Evolutionary conservation across 2,797 vertebrate species (phyloP), one percentile per base, ranked within the genome.

Genomic region (Lithobates pipiens): DNA sequence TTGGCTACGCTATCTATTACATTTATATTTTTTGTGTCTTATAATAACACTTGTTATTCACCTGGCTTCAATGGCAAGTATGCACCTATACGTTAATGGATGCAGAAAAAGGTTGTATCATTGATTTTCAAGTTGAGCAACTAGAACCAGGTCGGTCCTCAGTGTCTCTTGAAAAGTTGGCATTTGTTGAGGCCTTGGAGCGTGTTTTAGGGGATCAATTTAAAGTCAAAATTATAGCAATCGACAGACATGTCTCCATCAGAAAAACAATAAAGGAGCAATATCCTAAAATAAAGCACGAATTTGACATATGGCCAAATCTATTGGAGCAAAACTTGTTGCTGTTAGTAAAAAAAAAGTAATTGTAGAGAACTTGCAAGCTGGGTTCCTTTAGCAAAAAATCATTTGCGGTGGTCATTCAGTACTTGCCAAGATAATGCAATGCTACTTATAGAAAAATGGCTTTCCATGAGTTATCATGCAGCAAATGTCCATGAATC

Each of bases 241-340:
- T 25, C 3, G 67, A 69, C 29, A n/a, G 67, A 21, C 21, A 69
- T 69, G 67, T 9, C 15, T 69, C 67, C 1, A 69, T 69, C 0
- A 8, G 67, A 21, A 69, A 32, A 69, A 69, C 29, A 3, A 29
- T 29, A 29, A 29, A 29, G 11, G 21, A 27, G 15, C 0, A 69
- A n/a, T 69, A 69, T 23, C 67, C 67, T 2, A n/a, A 3, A n/a
- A 69, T 69, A 69, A 27, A 2, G 21, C 67, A 69, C 10, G 21
- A 69, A 69, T 69, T 69, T 69, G 67, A 69, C n/a, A 29, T n/a
- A 69, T 69, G 67, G 21, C 67, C 1, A 69, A 69, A 69, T 69
- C 67, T 2, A 5, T 69, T 3, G 67, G 29, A 1, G n/a, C 0
- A 1, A 69, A 69, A 27, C 1, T 25, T 5, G 5, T 9, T 0